Conservation (phyloP, 2,797 vertebrate genomes). For the Urophycis tenuis region DNA sequence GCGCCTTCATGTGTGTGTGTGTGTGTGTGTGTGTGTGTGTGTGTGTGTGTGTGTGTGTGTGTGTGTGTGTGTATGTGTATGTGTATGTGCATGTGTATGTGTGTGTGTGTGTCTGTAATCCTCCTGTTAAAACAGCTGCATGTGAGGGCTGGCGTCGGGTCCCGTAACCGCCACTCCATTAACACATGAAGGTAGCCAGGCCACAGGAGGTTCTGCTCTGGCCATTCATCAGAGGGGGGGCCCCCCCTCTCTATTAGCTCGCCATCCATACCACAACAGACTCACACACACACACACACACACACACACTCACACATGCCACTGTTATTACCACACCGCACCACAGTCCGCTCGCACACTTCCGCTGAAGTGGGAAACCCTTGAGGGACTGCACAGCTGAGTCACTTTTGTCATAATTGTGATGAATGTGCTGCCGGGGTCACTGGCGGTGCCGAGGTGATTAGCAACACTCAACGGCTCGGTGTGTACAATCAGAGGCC, state of each 20-base stretch:
- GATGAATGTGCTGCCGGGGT: conserved; percentile 64
- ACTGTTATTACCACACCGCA: conserved; percentile 49
- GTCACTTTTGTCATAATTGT: conserved; percentile 64
- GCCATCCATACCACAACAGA: conserved; percentile 55
- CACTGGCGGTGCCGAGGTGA: conserved; percentile 58
- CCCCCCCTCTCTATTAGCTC: conserved; percentile 57
- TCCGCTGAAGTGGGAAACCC: conserved; percentile 38
- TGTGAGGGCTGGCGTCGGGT: conserved; percentile 56
- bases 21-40: background rate
- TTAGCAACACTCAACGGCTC: conserved; percentile 48
- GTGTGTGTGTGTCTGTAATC: conserved; percentile 23
- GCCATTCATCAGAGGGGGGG: conserved; percentile 45
- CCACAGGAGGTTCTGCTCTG: conserved; percentile 63
- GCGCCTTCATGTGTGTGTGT: background rate
- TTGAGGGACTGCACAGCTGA: conserved; percentile 48
- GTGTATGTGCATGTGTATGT: background rate
- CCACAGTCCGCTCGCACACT: conserved; percentile 56
- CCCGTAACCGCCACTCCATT: conserved; percentile 65
- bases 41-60: background rate
- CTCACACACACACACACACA: conserved; percentile 43
- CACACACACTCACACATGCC: background rate
- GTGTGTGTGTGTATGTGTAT: background rate
- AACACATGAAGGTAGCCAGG: conserved; percentile 65
- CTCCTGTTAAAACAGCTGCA: conserved; percentile 43
- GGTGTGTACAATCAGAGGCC: conserved; percentile 62